Conservation (phyloP, 2,113 vertebrate species). For the Cettia cetti region DNA sequence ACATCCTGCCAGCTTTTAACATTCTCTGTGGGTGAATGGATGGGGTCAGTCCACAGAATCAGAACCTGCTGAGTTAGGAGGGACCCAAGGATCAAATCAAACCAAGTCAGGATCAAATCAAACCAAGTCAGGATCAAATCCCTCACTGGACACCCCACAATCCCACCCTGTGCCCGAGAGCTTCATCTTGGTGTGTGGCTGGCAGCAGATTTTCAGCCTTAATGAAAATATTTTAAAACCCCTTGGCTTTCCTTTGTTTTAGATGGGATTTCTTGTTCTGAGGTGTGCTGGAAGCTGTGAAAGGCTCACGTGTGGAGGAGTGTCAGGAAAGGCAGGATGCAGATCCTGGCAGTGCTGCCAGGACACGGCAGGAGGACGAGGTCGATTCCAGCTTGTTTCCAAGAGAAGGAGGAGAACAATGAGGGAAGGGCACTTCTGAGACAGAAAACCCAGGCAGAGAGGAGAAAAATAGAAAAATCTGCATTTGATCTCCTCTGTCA, state of each 20-base stretch:
- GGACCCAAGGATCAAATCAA: not conserved
- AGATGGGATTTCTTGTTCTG: not conserved
- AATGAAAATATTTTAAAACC: not conserved
- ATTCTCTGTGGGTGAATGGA: not conserved
- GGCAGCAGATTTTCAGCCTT: not conserved
- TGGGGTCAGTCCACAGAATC: no score
- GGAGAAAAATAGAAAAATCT: not conserved
- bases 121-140: not conserved
- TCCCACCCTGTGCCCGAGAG: rapidly evolving
- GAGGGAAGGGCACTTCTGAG: not conserved
- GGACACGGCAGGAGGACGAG: not conserved
- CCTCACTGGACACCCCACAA: not conserved
- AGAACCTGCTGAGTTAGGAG: not conserved
- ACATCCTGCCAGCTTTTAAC: not conserved
- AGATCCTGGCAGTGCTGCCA: rapidly evolving
- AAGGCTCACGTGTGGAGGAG: not conserved
- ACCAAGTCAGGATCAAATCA: no score
- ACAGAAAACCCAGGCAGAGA: not conserved
- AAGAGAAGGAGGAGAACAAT: not conserved
- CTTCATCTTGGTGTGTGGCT: rapidly evolving
- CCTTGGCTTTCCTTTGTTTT: not conserved
- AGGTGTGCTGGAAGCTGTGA: not conserved
- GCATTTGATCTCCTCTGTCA: not conserved
- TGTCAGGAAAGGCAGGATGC: not conserved
- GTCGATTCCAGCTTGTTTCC: rapidly evolving